Base-by-base conservation (phyloP, 2,888 invertebrate species). In the Boloria selene region DNA sequence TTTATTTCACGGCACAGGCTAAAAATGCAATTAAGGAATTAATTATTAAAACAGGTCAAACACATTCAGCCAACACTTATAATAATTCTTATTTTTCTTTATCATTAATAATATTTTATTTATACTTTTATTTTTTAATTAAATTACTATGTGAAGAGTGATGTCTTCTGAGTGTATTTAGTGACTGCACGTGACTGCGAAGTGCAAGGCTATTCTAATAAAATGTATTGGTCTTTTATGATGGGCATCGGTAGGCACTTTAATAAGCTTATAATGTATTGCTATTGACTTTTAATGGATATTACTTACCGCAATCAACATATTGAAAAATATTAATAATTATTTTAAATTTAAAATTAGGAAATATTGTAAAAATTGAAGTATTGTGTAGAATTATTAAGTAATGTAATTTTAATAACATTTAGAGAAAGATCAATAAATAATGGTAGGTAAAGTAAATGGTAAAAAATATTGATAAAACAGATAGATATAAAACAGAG, bases 151-250 rank as follows among this genome's bases (percentile, higher is more conserved):
- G 50, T 63, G 49, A 66, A 61, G 66, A 51, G 73, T 73, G 73
- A 72, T 66, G 69, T 72, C 76, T 77, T 72, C 70, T 75, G 77
- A 69, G 59, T 71, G 72, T 76, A 79, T 78, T 82, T 84, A 85
- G 81, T 85, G 84, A 84, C 81, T 79, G 80, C 74, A 78, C 71
- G 74, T 75, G 74, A 75, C 73, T 79, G 81, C 76, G 71, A 75
- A 74, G 79, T 78, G 73, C 82, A 85, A 86, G 85, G 86, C 82
- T 86, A 85, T 85, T 87, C 85, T 82, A 79, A 86, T 85, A 83
- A 74, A 70, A 70, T 72, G 65, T 72, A 79, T 82, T 81, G 80
- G 77, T 79, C 76, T 79, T 82, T 82, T 76, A 75, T 77, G 76
- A 73, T 73, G 55, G 67, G 50, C 59, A 60, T 64, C 64, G 62